phyloP scores from a whole-genome alignment of 2,888 invertebrate species.

The Griposia aprilina region DNA sequence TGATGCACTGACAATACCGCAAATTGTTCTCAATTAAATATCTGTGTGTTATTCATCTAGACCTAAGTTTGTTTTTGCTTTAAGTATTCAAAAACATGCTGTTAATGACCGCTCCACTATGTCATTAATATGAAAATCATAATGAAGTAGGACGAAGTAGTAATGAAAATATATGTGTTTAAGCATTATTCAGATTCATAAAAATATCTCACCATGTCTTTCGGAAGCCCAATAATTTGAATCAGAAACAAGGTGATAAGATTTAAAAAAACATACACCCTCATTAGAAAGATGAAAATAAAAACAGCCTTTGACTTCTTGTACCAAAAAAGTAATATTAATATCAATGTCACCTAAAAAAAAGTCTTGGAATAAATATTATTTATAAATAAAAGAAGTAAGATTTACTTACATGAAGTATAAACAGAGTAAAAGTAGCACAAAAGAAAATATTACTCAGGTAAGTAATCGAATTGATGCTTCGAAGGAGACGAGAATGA shows the following conservation, averaged over 20 bases:
- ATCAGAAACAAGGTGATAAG: not conserved
- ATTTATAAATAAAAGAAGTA: not conserved
- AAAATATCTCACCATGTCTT: not conserved
- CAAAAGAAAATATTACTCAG: not conserved
- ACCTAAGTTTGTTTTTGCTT: not conserved
- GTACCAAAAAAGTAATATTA: not conserved
- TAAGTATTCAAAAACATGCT: not conserved
- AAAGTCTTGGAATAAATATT: not conserved
- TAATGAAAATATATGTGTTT: not conserved
- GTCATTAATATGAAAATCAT: not conserved
- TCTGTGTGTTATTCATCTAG: not conserved
- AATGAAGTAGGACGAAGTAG: not conserved
- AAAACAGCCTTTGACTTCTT: not conserved
- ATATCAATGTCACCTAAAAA: not conserved
- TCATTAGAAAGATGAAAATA: not conserved
- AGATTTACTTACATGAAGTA: not conserved
- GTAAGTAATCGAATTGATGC: slow-evolving; percentile 27
- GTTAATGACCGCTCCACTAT: not conserved
- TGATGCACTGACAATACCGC: slow-evolving; percentile 19
- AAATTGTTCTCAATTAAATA: slow-evolving; percentile 19
- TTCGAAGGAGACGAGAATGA: slow-evolving; percentile 6
- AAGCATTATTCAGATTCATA: not conserved
- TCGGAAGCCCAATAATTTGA: too few relatives aligned
- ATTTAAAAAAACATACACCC: not conserved
- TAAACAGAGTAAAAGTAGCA: not conserved